Percentiles rank a stretch among this genome's conserved stretches.
Evolutionary conservation across 35 echinoderm and acorn worm species (phyloP).

Genomic region (Patiria miniata): DNA sequence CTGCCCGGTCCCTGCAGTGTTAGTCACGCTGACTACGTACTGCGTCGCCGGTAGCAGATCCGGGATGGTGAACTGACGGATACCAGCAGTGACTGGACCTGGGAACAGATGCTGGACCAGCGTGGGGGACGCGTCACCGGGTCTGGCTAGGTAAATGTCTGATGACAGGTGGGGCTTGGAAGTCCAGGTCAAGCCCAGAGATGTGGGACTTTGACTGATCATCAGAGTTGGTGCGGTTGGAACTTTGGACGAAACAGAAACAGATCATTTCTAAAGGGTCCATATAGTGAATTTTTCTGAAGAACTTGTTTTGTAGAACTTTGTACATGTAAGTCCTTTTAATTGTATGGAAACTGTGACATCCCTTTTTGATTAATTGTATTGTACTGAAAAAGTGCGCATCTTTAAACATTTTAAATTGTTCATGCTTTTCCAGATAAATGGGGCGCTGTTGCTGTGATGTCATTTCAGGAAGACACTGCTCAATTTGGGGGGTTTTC

Average conservation of each 20-base stretch:
- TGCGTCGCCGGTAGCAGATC: constrained; percentile 9
- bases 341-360: too few species aligned
- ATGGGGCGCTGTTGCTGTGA: too few species aligned
- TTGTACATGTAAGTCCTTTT: too few species aligned
- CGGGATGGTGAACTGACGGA: background rate
- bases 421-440: too few species aligned
- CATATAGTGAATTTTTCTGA: too few species aligned
- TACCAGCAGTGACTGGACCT: background rate
- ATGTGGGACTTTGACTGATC: background rate
- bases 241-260: background rate
- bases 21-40: constrained; percentile 32
- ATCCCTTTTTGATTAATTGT: too few species aligned
- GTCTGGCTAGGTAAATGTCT: background rate
- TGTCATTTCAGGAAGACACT: too few species aligned
- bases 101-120: background rate
- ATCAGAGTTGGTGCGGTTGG: background rate
- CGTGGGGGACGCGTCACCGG: background rate
- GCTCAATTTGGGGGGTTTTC: too few species aligned
- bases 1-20: constrained; percentile 26
- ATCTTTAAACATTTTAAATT: too few species aligned
- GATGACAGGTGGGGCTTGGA: background rate
- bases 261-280: too few species aligned
- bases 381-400: too few species aligned
- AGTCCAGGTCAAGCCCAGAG: background rate
- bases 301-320: too few species aligned